Evolutionary conservation across 2,797 vertebrate species (phyloP), one percentile per base, ranked within the genome.

Genomic region (Morelia viridis): DNA sequence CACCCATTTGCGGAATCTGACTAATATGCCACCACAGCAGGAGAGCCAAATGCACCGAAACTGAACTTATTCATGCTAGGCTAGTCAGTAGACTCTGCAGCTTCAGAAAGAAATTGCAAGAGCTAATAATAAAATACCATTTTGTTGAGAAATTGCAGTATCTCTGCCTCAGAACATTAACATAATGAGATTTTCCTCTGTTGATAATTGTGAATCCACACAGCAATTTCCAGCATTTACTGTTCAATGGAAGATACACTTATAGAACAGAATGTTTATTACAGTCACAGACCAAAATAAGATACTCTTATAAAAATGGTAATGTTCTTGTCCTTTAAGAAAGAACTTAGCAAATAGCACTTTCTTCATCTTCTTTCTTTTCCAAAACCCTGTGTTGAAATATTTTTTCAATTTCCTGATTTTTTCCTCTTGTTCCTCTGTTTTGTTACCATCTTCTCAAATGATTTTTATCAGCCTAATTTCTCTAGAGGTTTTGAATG

Each of bases 1-100:
- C 89, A 90, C 19, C 76, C 11, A 10, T 80, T 46, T 80, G 76
- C 76, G 22, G 13, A 53, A 90, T 56, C 13, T 31, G 89, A 90
- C 80, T 41, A 76, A 71, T 94, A 92, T 62, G 57, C 85, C 24
- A 62, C 93, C 90, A 91, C 61, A 92, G 86, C 53, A 46, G 90
- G 53, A 88, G 80, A 89, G 46, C 60, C 61, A 46, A 22, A 0
- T 0, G 7, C 0, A 0, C 84, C 12, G 56, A 86, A 91, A 93
- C 92, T 50, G 93, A 84, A 53, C 53, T 85, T 88, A 53, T 53
- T 76, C 89, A 90, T 15, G 19, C 35, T 58, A 58, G 56, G 19
- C 31, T 31, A 89, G 50, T 53, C 31, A 76, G 12, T 76, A 56
- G 60, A 89, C 31, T 24, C 9, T 22, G 58, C 22, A 58, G 60